Evolutionary conservation across 30 jellyfish, hydroid and myxozoan genomes (phyloP), one percentile per base, ranked within the genome.

Genomic region (Turritopsis dohrnii): DNA sequence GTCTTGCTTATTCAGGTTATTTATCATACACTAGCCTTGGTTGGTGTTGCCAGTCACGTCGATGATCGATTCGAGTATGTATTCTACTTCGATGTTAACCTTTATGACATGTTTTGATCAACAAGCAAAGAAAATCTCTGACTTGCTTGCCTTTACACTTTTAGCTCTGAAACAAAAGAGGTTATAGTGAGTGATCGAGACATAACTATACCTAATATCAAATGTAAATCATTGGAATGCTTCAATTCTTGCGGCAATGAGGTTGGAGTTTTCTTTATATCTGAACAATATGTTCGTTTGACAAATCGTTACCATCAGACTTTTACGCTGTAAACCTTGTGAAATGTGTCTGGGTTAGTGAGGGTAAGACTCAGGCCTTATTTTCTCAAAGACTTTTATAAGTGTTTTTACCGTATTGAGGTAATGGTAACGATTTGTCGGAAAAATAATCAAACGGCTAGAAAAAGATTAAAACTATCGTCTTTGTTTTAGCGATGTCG

Each of bases 161-260:
- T 17, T 26, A 89, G 96, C 29, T 82, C 29, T 16, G 90, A 89
- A 3, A 73, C 29, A 18, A 74, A 86, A 69, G 88, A 82, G 21
- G 69, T 90, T 75, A 71, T 72, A 60, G 94, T 86, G 66, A 83
- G 86, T 29, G 97, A 87, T 53, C 72, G 97, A 29, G 97, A 91
- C 72, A 87, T 91, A 21, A 80, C 83, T 89, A 88, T 87, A 16
- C 81, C 87, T 23, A 87, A 92, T 71, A 72, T 53, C 71, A 86
- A 79, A n/a, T 91, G 97, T 87, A 54, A 88, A 54, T 79, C 71
- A 16, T 72, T 81, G 20, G 90, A 25, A 18, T 91, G 97, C 54
- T 74, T 83, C 16, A 28, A 73, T 9, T 28, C 83, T 1, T 91
- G 97, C 79, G 79, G 27, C 18, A 54, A 86, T 79, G 84, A 87